Percentiles rank a stretch among this genome's conserved stretches.
phyloP scores from a whole-genome alignment of 2,113 vertebrate genomes.

The Halichoerus grypus region DNA sequence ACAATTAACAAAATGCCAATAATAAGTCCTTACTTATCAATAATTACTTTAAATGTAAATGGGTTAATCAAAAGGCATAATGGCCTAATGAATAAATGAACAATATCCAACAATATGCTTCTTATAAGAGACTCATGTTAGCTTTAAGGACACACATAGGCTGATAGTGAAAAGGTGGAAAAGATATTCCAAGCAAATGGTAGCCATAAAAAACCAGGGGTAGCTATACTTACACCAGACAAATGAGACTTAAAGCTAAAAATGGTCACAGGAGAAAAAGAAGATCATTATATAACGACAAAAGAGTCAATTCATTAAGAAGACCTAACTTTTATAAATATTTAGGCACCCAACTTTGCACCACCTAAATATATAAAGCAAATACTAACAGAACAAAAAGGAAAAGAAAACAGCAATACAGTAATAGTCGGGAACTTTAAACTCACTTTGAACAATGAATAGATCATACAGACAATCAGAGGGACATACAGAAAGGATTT shows the following conservation, averaged over 20 bases:
- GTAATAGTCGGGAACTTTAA: neutral
- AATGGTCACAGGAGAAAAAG: neutral
- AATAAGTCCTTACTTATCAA: neutral
- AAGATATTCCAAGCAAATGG: neutral
- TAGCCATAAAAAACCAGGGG: neutral
- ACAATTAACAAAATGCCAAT: neutral
- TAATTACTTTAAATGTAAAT: neutral
- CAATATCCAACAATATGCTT: neutral
- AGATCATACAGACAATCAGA: neutral
- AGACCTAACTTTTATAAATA: neutral
- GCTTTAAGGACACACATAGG: neutral
- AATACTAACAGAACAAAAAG: neutral
- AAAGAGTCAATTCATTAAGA: neutral
- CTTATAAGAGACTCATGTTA: neutral
- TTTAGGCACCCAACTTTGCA: neutral
- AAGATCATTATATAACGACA: neutral
- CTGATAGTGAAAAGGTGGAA: neutral
- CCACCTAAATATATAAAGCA: neutral
- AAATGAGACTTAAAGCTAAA: neutral
- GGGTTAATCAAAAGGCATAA: neutral
- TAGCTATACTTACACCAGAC: neutral
- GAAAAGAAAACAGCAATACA: neutral
- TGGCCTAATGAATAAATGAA: neutral
- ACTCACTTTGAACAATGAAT: neutral
- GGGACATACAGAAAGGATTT: neutral